Evolutionary conservation across 2,797 vertebrate genomes (phyloP), one percentile per base, ranked within the genome.

Genomic region (Crocidura indochinensis): DNA sequence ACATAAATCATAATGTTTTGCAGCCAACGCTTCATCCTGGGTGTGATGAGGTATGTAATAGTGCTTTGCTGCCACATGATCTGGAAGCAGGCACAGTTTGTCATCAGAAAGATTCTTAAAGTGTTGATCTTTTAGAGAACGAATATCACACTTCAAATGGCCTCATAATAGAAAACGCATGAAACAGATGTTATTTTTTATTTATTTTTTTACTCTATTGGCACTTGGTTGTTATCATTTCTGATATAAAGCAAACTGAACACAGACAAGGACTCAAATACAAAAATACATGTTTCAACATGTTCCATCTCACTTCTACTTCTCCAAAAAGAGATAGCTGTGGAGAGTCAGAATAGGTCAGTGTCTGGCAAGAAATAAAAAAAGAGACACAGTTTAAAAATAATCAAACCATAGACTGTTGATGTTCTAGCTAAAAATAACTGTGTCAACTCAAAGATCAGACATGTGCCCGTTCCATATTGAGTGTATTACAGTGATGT

Each of bases 61-160:
- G 83, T 92, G 1, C 81, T 92, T 90, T 93, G 64, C 83, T 47
- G 85, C 26, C 51, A 62, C 90, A 92, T 69, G 71, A 91, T 78
- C 65, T 94, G 88, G 53, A 91, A 93, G 80, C 82, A 86, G 83
- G 83, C 84, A 91, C 85, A 93, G 53, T 96, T 94, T 95, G 90
- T 91, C 88, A 87, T 93, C 85, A 80, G 90, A 91, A 90, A 65
- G 64, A 90, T 87, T 88, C 90, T 74, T 81, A 90, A 88, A 93
- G 85, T 92, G 88, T 93, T 95, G 93, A 92, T 96, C 87, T 81
- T 91, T 97, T 84, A 90, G 64, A 84, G 88, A 94, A 94, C 74
- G 74, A 90, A 93, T 84, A 62, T 94, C 64, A 73, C 92, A 91
- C 77, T 95, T 95, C 92, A 91, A 91, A 87, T 93, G 81, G 88